A percentile compares a stretch with the other conserved stretches of the same genome.
Conservation (phyloP, 2,888 invertebrate genomes). For the Drosophila yooni region DNA sequence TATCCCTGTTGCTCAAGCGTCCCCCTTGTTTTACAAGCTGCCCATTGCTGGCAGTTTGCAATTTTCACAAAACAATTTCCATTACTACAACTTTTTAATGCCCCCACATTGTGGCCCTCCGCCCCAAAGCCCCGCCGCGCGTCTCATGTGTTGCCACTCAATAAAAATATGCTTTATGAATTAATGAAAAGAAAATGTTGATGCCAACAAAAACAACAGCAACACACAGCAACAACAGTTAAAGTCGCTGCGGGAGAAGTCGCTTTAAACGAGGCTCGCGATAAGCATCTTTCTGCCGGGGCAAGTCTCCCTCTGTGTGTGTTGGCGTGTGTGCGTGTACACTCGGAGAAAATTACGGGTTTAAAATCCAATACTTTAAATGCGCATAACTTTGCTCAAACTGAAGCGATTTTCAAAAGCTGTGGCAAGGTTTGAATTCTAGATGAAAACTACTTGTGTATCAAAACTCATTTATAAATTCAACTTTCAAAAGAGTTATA, state of each 20-base stretch:
- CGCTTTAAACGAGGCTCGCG: conserved; percentile 38
- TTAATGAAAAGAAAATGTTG: conserved; percentile 80
- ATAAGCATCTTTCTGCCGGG: conserved; percentile 56
- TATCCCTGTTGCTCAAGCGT: not conserved
- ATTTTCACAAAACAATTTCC: conserved; percentile 75
- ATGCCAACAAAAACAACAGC: conserved; percentile 52
- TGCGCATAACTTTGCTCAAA: not conserved
- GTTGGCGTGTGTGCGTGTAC: conserved; percentile 20
- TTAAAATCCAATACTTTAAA: not conserved
- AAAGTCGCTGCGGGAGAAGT: conserved; percentile 29
- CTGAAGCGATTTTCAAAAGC: not conserved
- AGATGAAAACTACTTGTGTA: not conserved
- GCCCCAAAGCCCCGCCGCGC: conserved; percentile 8
- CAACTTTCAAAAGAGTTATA: accelerated
- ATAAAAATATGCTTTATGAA: conserved; percentile 79
- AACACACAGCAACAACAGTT: conserved; percentile 30
- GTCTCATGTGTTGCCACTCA: conserved; percentile 74
- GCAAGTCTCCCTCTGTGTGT: conserved; percentile 22
- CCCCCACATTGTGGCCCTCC: conserved; percentile 42
- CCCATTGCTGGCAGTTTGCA: conserved; percentile 46
- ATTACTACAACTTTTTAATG: conserved; percentile 70
- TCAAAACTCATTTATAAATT: not conserved
- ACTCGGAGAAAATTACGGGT: not conserved
- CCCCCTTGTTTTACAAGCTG: conserved; percentile 35
- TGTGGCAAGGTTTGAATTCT: not conserved